Evolutionary conservation across 1,140 invertebrate species (phyloP), one percentile per base, ranked within the genome.

Genomic region (Ruditapes philippinarum): DNA sequence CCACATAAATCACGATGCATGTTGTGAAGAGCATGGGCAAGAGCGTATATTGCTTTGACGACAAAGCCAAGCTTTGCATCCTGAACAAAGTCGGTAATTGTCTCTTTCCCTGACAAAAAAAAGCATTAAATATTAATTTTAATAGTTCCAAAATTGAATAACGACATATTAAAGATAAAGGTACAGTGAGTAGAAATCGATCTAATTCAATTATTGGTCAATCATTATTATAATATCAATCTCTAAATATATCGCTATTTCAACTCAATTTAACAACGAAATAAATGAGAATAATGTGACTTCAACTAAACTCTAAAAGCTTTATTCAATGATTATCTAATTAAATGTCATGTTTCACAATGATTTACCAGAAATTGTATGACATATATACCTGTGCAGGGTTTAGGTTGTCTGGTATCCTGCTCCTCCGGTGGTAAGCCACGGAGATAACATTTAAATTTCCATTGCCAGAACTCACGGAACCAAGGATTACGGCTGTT

Each of bases 31-130:
- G 96, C 97, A 92, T 97, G 95, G 1, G 97, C 97, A 94, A 98
- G 97, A 0, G 97, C 97, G 93, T 97, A 97, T 73, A 98, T 97
- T 1, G 97, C 97, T 95, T 98, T 98, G 88, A 97, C 97, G 3
- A 98, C 97, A 95, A 98, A 98, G 49, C 97, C 97, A 94, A 98
- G 96, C 95, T 98, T 98, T 0, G 97, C 97, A 95, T 98, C 98
- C 92, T 97, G 97, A 80, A 96, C 96, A 92, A 97, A 97, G 12
- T 96, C 94, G 11, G 65, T 79, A 14, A 95, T 89, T 5, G 90
- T 88, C 89, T 95, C 95, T 14, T 91, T 86, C 11, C 95, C 95
- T 95, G 89, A 0, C 88, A 31, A 90, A 49, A 62, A 68, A 19
- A 74, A 40, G 25, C 9, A 60, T 49, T 49, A 7, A 49, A 17